These are phyloP conservation scores for Eptatretus burgeri DNA, from an alignment of 2,113 vertebrate genomes.

Conservation along the genomic window DNA sequence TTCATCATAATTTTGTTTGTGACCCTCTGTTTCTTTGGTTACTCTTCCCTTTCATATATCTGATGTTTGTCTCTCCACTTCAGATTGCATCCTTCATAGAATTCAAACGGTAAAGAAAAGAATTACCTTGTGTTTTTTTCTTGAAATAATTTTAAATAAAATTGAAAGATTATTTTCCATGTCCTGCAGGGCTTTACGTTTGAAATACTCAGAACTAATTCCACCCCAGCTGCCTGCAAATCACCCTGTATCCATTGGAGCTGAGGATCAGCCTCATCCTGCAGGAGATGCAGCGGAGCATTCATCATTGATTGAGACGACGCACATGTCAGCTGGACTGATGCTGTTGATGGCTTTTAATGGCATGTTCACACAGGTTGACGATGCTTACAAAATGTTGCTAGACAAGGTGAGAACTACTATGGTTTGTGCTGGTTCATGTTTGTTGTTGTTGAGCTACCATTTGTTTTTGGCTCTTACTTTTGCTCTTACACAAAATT, in stretches of 20 bases:
- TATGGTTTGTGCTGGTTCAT: background rate
- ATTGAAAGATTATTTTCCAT: background rate
- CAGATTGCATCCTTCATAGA: no score
- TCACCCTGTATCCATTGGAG: no score
- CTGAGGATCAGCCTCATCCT: no score
- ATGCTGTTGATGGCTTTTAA: constrained; percentile 95
- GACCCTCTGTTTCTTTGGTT: no score
- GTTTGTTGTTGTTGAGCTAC: background rate
- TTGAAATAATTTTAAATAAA: background rate
- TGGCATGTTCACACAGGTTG: constrained; percentile 92
- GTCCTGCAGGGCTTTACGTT: constrained; percentile 37
- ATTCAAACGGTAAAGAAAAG: no score
- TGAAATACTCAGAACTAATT: constrained; percentile 78
- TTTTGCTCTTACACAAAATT: background rate
- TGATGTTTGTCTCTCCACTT: no score
- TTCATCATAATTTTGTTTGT: no score
- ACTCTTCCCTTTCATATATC: no score
- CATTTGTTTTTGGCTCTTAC: background rate
- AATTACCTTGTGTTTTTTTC: no score
- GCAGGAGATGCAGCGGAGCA: no score
- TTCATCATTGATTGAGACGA: no score
- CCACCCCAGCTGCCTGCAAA: constrained; percentile 27
- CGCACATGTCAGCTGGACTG: constrained; percentile 83
- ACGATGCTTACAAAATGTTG: constrained; percentile 64
- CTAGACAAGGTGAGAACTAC: constrained; percentile 52